Percentiles rank a stretch among this genome's conserved stretches.
phyloP scores from a whole-genome alignment of 2,797 vertebrate species.

The Macrochelys suwanniensis region DNA sequence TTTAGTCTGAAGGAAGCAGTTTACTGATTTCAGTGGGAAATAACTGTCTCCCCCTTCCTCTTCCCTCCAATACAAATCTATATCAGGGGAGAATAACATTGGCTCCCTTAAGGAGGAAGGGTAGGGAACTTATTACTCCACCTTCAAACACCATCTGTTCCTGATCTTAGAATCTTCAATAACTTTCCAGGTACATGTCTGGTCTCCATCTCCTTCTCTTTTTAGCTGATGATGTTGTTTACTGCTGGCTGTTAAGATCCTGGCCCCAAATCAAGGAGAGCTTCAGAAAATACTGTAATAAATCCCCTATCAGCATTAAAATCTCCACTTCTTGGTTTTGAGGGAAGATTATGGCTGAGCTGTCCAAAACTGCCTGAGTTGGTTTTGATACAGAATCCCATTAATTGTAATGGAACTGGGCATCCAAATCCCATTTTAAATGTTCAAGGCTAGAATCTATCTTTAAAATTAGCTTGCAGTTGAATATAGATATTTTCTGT shows the following conservation, averaged over 20 bases:
- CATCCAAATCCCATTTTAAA: background rate
- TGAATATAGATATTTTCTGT: background rate
- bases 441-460: background rate
- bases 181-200: background rate
- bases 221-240: background rate
- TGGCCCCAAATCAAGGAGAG: background rate
- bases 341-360: background rate
- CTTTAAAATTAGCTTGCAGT: background rate
- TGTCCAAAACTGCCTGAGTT: background rate
- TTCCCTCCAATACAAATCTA: background rate
- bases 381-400: background rate
- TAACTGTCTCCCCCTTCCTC: background rate
- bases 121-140: background rate
- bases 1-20: background rate
- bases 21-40: background rate
- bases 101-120: background rate
- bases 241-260: background rate
- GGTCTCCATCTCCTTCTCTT: background rate
- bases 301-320: background rate
- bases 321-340: background rate
- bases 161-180: background rate
- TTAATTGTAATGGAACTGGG: background rate
- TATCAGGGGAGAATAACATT: background rate
- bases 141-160: background rate
- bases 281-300: background rate